phyloP scores from a whole-genome alignment of 2,888 invertebrate genomes.

The Drosophila phalerata region DNA sequence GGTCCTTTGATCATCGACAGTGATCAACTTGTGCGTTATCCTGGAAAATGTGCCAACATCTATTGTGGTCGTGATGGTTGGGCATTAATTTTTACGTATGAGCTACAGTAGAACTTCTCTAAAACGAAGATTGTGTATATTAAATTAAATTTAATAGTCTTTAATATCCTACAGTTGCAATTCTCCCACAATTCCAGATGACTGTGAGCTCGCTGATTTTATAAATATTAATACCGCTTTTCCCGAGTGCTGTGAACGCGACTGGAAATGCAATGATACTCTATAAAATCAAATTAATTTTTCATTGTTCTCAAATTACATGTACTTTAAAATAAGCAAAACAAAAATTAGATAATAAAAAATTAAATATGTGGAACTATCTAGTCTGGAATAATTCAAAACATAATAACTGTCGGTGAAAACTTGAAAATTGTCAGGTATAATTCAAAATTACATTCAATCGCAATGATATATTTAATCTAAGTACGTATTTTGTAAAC shows the following conservation, averaged over 20 bases:
- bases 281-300: neutral
- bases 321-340: neutral
- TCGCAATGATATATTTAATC: neutral
- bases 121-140: neutral
- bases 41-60: slow-evolving; percentile 48
- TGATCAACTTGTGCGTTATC: slow-evolving; percentile 37
- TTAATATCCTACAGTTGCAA: slow-evolving; percentile 42
- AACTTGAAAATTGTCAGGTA: too few species aligned
- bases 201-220: slow-evolving; percentile 29
- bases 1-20: slow-evolving; percentile 28
- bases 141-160: neutral
- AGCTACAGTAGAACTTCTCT: neutral
- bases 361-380: neutral
- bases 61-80: slow-evolving; percentile 62
- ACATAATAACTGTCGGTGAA: too few species aligned
- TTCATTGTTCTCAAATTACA: slow-evolving; percentile 8
- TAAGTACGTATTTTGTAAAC: neutral
- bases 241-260: slow-evolving; percentile 52
- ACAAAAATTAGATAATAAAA: neutral
- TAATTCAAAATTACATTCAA: too few species aligned
- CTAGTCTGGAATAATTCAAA: too few species aligned
- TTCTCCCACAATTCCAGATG: neutral
- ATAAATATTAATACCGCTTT: slow-evolving; percentile 12
- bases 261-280: slow-evolving; percentile 34
- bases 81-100: slow-evolving; percentile 60